Percentiles rank a stretch among this genome's conserved stretches.
phyloP scores from a whole-genome alignment of 2,113 vertebrate species.

The Columba livia region DNA sequence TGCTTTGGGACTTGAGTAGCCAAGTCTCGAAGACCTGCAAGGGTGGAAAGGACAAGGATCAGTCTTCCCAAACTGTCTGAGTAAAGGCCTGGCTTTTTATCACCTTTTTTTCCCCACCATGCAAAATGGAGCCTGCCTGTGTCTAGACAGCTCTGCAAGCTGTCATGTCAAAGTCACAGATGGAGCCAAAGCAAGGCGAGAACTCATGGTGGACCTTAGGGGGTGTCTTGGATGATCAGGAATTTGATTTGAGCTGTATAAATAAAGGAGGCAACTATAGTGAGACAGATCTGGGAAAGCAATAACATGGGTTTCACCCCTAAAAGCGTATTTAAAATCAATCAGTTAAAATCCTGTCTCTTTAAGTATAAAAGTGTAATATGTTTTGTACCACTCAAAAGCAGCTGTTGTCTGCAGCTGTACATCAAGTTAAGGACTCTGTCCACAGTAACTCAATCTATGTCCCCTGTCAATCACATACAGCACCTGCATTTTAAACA shows the following conservation, averaged over 20 bases:
- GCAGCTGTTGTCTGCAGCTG: neutral
- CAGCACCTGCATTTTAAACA: constrained; percentile 7
- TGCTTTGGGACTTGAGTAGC: neutral
- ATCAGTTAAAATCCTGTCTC: neutral
- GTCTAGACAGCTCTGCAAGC: neutral
- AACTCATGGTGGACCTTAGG: neutral
- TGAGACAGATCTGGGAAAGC: neutral
- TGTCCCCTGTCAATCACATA: neutral
- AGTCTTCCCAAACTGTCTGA: neutral
- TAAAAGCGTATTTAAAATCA: neutral
- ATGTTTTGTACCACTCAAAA: neutral
- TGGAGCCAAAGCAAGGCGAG: rapidly evolving
- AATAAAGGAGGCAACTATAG: neutral
- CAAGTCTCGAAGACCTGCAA: neutral
- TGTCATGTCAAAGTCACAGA: neutral
- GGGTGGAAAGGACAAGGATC: neutral
- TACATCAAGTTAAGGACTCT: neutral
- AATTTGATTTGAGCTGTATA: neutral
- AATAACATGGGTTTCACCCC: neutral
- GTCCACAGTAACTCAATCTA: neutral
- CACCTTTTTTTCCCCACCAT: neutral
- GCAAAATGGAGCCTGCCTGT: neutral
- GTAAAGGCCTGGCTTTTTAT: neutral
- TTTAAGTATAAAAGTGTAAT: neutral
- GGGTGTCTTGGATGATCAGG: neutral